Evolutionary conservation across 2,888 invertebrate species (phyloP), one percentile per base, ranked within the genome.

Genomic region (Drosophila helvetica): DNA sequence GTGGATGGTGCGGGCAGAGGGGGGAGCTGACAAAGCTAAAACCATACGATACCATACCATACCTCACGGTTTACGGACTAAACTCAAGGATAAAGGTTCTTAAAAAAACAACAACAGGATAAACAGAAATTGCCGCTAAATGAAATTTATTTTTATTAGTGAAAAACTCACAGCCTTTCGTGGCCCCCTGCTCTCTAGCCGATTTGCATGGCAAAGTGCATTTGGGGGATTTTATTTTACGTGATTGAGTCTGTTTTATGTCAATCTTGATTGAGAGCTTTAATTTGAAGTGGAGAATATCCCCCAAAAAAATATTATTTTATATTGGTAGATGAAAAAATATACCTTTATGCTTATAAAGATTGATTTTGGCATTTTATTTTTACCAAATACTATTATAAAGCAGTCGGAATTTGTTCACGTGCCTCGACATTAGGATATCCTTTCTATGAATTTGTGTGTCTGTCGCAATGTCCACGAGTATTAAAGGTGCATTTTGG

Each of bases 71-170:
- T 68, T 74, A 71, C 60, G 53, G 43, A 56, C 66, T 46, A 64
- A 52, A 76, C 68, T 38, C 7, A 7, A 65, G 69, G 65, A 69
- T 64, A 78, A 83, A 78, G 72, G 61, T 74, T 74, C 68, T 62
- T 76, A 71, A 65, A 71, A 58, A 42, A 60, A 51, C 57, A 57
- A 27, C 45, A 22, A 22, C 17, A 12, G 15, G 18, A 33, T 25
- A 59, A 54, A 52, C 30, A 55, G 59, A 78, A 80, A 80, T 66
- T 72, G 70, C 53, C 55, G 54, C 57, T 67, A 86, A 86, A 80
- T 75, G 68, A 76, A 86, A 86, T 86, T 86, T 80, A 82, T 87
- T 80, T 78, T 73, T 80, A 88, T 88, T 83, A 75, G 55, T 67
- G 52, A 46, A 60, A 59, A 63, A 58, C 69, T 52, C 54, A 52